These are phyloP conservation scores for Exephanes ischioxanthus DNA, from an alignment of 2,888 invertebrate genomes.

Conservation along the genomic window DNA sequence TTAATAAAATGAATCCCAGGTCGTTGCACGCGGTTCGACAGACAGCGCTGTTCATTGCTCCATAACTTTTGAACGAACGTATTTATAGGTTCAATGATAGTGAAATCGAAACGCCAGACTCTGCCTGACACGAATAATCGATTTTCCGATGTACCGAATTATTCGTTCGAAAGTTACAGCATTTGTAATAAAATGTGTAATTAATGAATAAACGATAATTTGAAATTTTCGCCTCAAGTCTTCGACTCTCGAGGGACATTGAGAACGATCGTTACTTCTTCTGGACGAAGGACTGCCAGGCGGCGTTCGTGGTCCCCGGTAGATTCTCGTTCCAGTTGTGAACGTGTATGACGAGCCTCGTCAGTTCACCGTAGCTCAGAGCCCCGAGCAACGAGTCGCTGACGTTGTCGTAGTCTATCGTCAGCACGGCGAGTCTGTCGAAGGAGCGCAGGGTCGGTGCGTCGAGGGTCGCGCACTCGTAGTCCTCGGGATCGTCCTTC, in stretches of 20 bases:
- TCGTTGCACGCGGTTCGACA: too few relatives aligned
- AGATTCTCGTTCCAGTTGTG: slow-evolving; percentile 89
- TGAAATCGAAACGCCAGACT: too few relatives aligned
- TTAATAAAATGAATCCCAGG: too few relatives aligned
- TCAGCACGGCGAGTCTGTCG: slow-evolving; percentile 82
- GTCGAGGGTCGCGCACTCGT: slow-evolving; percentile 87
- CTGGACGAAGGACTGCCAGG: slow-evolving; percentile 88
- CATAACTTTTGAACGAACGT: too few relatives aligned
- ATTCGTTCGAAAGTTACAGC: too few relatives aligned
- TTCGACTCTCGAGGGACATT: neutral
- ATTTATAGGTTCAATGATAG: too few relatives aligned
- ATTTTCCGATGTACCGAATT: too few relatives aligned
- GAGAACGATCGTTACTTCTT: slow-evolving; percentile 82
- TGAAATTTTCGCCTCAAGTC: too few relatives aligned
- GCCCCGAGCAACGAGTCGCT: slow-evolving; percentile 85
- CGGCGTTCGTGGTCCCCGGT: slow-evolving; percentile 88
- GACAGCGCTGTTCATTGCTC: too few relatives aligned
- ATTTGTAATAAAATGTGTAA: too few relatives aligned
- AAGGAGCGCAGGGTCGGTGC: slow-evolving; percentile 87
- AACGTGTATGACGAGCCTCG: slow-evolving; percentile 89
- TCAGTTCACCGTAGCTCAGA: slow-evolving; percentile 84
- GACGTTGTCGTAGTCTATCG: slow-evolving; percentile 87
- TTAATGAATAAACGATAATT: too few relatives aligned
- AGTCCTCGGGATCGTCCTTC: slow-evolving; percentile 90
- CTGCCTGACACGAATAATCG: too few relatives aligned